A percentile compares a stretch with the other conserved stretches of the same genome.
Evolutionary conservation across 92 coral and sea anemone species (phyloP).

Genomic region (Diadumene lineata): DNA sequence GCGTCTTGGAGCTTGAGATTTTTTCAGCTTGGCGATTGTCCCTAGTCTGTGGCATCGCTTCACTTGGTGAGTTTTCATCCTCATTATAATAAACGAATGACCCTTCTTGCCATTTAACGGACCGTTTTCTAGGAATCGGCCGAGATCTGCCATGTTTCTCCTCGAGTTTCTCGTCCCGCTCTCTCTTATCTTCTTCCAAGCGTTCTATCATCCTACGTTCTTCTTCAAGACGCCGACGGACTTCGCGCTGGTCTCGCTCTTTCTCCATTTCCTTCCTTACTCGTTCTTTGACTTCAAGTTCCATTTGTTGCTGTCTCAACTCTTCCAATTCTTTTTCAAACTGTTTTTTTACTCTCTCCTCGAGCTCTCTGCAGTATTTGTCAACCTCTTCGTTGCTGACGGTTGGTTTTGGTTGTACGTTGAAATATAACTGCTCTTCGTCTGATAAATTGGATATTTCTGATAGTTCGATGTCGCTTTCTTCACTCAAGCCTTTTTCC

Average conservation of each 20-base stretch:
- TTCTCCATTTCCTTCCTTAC: constrained; percentile 31
- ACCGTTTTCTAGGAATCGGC: constrained; percentile 19
- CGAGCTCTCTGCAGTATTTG: constrained; percentile 39
- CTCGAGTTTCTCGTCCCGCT: constrained; percentile 5
- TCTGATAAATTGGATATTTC: constrained; percentile 66
- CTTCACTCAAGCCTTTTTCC: constrained; percentile 68
- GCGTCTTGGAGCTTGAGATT: background rate
- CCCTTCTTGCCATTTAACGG: constrained; percentile 44
- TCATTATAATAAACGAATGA: constrained; percentile 38
- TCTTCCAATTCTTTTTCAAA: constrained; percentile 32
- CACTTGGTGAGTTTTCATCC: too few relatives aligned
- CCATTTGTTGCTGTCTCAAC: constrained; percentile 22
- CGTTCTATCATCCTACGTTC: constrained; percentile 1
- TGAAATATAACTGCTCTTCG: constrained; percentile 68
- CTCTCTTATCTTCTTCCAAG: background rate
- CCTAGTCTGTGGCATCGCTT: too few relatives aligned
- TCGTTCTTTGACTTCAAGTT: constrained; percentile 37
- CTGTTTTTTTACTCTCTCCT: constrained; percentile 29
- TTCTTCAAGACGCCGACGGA: background rate
- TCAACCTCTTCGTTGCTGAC: constrained; percentile 31
- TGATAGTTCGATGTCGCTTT: constrained; percentile 85
- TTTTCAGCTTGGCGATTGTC: too few relatives aligned
- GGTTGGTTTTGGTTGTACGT: constrained; percentile 20
- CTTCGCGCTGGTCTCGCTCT: constrained; percentile 32
- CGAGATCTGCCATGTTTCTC: constrained; percentile 12